phyloP scores from a whole-genome alignment of 1,140 invertebrate species.

The Brachionus sp. region DNA sequence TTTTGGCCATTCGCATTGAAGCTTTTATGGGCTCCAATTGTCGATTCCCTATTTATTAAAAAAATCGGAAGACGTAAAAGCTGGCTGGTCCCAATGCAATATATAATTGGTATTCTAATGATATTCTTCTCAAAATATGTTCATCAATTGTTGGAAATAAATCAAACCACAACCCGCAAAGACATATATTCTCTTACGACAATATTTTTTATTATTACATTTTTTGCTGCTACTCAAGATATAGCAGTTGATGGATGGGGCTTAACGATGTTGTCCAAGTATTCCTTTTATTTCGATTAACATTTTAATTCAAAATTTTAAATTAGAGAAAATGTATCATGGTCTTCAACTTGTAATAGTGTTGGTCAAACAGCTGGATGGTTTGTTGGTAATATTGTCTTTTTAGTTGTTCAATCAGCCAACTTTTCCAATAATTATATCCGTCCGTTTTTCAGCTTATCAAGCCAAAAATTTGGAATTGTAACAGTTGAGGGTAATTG shows the following conservation, averaged over 20 bases:
- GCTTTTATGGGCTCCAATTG: slow-evolving; percentile 93
- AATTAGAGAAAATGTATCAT: slow-evolving; percentile 80
- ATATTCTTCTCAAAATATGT: slow-evolving; percentile 57
- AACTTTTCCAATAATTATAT: slow-evolving; percentile 66
- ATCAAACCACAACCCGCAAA: slow-evolving; percentile 8
- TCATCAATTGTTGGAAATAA: not conserved
- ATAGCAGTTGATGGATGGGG: slow-evolving; percentile 99
- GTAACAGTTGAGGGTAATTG: slow-evolving; percentile 15
- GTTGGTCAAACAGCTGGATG: slow-evolving; percentile 98
- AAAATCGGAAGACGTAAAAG: slow-evolving; percentile 87
- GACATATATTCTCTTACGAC: slow-evolving; percentile 59
- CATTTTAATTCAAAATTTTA: slow-evolving; percentile 14
- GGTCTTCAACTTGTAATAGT: slow-evolving; percentile 96
- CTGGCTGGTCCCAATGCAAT: slow-evolving; percentile 89
- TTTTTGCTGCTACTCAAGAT: slow-evolving; percentile 93
- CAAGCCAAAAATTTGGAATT: not conserved
- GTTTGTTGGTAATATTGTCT: slow-evolving; percentile 93
- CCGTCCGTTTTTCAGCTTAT: not conserved
- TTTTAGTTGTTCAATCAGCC: slow-evolving; percentile 89
- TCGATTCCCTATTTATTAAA: slow-evolving; percentile 80
- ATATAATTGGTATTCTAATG: slow-evolving; percentile 62
- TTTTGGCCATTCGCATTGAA: slow-evolving; percentile 94
- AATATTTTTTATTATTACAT: slow-evolving; percentile 78
- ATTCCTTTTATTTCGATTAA: not conserved
- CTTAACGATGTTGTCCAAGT: slow-evolving; percentile 80